Conservation (phyloP, 2,888 invertebrate genomes). For the Lithophane leautieri region DNA sequence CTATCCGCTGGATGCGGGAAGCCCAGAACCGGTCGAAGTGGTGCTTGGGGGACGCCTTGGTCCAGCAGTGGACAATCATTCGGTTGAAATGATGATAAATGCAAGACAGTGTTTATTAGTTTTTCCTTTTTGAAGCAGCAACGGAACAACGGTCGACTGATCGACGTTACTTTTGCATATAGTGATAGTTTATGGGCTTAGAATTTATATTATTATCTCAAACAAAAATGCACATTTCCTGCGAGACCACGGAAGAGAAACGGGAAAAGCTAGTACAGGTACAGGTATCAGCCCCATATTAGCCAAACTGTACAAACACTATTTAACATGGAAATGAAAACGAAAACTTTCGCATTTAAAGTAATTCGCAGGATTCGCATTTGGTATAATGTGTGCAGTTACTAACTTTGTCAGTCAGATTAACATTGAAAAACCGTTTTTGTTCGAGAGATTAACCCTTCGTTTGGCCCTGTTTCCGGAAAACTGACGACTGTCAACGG, state of each 20-base stretch:
- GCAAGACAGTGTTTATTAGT: neutral
- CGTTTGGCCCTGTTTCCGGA: neutral
- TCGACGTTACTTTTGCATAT: neutral
- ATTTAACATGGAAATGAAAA: neutral
- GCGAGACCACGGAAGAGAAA: neutral
- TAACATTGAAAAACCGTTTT: conserved; percentile 11
- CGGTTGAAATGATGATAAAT: neutral
- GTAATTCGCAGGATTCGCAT: neutral
- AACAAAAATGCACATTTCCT: neutral
- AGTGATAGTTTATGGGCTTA: too few relatives aligned
- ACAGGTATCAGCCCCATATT: neutral
- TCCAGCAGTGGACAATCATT: too few relatives aligned
- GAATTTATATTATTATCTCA: too few relatives aligned
- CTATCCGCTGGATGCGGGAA: too few relatives aligned
- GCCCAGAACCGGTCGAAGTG: too few relatives aligned
- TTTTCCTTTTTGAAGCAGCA: neutral
- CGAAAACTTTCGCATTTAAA: conserved; percentile 1
- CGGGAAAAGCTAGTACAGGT: neutral
- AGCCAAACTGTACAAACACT: neutral
- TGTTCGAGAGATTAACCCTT: conserved; percentile 27
- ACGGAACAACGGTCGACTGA: neutral
- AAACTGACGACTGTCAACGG: neutral
- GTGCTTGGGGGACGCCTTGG: too few relatives aligned
- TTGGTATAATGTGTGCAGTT: conserved; percentile 1
- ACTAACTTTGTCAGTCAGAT: conserved; percentile 17